Evolutionary conservation across 2,113 vertebrate genomes (phyloP).

Genomic region (Menura novaehollandiae): DNA sequence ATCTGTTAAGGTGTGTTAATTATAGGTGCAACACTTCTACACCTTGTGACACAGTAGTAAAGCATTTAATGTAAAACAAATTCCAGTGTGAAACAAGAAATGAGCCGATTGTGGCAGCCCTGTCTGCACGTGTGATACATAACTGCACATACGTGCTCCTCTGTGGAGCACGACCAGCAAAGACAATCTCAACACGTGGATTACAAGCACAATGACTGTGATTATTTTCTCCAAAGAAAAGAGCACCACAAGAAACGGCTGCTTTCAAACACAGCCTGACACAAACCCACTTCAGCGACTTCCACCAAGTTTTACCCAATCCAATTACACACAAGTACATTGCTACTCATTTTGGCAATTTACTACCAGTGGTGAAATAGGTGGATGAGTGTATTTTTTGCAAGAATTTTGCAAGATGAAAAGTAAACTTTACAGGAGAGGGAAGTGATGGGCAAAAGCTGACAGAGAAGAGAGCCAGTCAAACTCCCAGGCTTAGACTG

Average conservation of each 20-base stretch:
- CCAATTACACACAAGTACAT: background rate
- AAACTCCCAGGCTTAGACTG: background rate
- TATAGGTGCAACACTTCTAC: background rate
- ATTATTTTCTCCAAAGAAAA: background rate
- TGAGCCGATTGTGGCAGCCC: background rate
- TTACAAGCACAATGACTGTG: background rate
- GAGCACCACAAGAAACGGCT: background rate
- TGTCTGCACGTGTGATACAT: background rate
- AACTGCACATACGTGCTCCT: background rate
- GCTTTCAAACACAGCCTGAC: background rate
- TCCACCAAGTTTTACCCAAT: background rate
- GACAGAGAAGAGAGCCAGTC: background rate
- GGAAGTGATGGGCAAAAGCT: background rate
- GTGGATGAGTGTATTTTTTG: rapidly evolving
- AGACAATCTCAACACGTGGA: background rate
- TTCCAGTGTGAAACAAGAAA: background rate
- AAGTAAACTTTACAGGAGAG: background rate
- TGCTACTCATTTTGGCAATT: background rate
- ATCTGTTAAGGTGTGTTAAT: background rate
- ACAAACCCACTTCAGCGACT: background rate
- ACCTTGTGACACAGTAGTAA: constrained; percentile 10
- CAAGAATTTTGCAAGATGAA: background rate
- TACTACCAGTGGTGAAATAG: background rate
- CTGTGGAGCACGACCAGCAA: background rate
- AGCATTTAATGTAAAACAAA: background rate